Conservation (phyloP, 1,140 invertebrate genomes). For the Formica selysi region DNA sequence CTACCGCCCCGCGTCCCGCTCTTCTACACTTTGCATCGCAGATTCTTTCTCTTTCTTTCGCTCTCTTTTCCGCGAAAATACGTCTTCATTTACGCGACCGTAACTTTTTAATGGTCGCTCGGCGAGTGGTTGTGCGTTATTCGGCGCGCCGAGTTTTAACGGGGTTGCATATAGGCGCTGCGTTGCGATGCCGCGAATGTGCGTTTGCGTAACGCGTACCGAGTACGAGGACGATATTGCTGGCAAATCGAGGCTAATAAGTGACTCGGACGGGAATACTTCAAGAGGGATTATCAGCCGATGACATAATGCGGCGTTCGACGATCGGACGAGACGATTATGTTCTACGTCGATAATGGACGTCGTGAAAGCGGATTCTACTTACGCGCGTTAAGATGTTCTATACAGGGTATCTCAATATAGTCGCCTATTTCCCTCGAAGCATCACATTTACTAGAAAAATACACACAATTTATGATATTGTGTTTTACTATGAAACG, state of each 20-base stretch:
- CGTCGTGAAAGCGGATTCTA: not conserved
- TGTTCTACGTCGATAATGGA: constrained; percentile 29
- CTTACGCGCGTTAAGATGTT: not conserved
- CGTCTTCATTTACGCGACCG: constrained; percentile 75
- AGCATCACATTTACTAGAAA: not conserved
- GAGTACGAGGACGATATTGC: constrained; percentile 13
- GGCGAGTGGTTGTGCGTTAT: constrained; percentile 51
- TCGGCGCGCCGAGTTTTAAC: constrained; percentile 38
- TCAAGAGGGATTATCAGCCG: constrained; percentile 35
- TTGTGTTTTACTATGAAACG: not conserved
- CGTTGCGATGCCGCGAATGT: constrained; percentile 39
- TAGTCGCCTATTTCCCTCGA: not conserved
- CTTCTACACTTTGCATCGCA: not conserved
- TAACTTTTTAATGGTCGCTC: constrained; percentile 77
- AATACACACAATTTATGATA: not conserved
- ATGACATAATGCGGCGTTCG: constrained; percentile 44
- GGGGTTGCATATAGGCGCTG: not conserved
- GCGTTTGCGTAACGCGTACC: not conserved
- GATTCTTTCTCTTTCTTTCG: not conserved
- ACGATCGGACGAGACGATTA: constrained; percentile 28
- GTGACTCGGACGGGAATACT: constrained; percentile 38
- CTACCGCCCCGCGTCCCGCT: not conserved
- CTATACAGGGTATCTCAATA: not conserved
- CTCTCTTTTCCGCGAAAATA: constrained; percentile 63
- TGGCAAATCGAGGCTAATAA: constrained; percentile 41